phyloP scores from a whole-genome alignment of 2,888 invertebrate genomes.

The Drosophila incognita region DNA sequence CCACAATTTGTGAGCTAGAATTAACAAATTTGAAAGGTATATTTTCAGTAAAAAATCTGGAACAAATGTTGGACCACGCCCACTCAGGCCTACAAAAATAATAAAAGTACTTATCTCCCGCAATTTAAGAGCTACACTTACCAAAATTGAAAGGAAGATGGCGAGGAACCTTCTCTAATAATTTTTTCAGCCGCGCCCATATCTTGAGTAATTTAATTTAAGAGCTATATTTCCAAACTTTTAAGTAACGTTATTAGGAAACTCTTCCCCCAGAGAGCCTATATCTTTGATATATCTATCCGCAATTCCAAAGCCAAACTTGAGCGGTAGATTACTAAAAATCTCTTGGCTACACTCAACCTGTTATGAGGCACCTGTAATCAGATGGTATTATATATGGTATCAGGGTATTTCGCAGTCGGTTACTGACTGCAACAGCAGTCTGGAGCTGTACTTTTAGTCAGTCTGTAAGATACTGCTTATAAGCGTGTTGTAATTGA shows the following conservation, averaged over 20 bases:
- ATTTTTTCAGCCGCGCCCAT: too few species aligned
- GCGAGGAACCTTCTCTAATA: too few species aligned
- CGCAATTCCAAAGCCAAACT: neutral
- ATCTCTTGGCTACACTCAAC: neutral
- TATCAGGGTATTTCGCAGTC: neutral
- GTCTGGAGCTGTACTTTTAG: neutral
- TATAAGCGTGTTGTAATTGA: neutral
- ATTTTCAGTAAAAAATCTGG: neutral
- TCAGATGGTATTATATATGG: neutral
- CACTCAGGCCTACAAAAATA: neutral
- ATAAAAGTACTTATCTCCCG: rapidly evolving
- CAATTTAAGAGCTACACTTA: neutral
- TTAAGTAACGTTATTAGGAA: neutral
- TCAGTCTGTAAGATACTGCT: neutral
- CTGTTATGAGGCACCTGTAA: neutral
- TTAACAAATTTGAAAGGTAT: rapidly evolving
- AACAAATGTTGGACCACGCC: neutral
- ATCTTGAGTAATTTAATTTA: neutral
- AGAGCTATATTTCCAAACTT: neutral
- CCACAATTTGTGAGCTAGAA: rapidly evolving
- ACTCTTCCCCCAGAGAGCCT: neutral
- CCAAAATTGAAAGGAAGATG: neutral
- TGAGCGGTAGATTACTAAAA: neutral
- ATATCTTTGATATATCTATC: too few species aligned
- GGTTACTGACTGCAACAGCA: neutral